phyloP scores from a whole-genome alignment of 2,797 vertebrate species.

The Dallia pectoralis region DNA sequence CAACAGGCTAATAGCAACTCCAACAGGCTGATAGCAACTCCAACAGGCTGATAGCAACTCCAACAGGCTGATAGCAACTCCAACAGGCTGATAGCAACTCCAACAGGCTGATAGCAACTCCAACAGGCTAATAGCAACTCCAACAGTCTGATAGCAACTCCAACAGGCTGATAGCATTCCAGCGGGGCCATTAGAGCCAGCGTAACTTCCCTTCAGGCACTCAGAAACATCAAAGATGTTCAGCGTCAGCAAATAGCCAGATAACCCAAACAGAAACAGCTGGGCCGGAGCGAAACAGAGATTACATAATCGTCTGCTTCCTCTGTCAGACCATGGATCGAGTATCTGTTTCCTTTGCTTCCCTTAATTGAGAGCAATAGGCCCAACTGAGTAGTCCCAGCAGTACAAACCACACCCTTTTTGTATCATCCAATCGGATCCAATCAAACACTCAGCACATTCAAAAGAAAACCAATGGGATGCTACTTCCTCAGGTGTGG shows the following conservation, averaged over 20 bases:
- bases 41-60: slow-evolving; percentile 57
- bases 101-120: slow-evolving; percentile 57
- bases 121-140: slow-evolving; percentile 57
- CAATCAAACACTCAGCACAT: background rate
- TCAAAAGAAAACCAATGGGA: background rate
- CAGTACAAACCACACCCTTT: slow-evolving; percentile 34
- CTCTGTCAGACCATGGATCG: too few relatives aligned
- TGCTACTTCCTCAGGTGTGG: background rate
- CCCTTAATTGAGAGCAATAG: slow-evolving; percentile 13
- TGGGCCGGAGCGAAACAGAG: slow-evolving; percentile 65
- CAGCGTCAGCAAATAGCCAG: slow-evolving; percentile 59
- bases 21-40: slow-evolving; percentile 57
- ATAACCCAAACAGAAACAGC: slow-evolving; percentile 60
- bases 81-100: slow-evolving; percentile 57
- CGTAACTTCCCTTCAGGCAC: slow-evolving; percentile 35
- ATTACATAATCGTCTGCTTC: slow-evolving; percentile 60
- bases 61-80: slow-evolving; percentile 57
- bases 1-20: slow-evolving; percentile 57
- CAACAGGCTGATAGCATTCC: slow-evolving; percentile 44
- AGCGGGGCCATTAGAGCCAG: slow-evolving; percentile 41
- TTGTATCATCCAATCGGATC: background rate
- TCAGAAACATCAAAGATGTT: slow-evolving; percentile 59
- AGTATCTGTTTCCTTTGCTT: slow-evolving; percentile 41
- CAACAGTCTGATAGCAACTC: slow-evolving; percentile 57
- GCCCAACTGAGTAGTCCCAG: slow-evolving; percentile 35